Percentiles rank a stretch among this genome's conserved stretches.
These are phyloP conservation scores for Phanerotoma sp. DNA, from an alignment of 2,888 invertebrate genomes.

Conservation along the genomic window DNA sequence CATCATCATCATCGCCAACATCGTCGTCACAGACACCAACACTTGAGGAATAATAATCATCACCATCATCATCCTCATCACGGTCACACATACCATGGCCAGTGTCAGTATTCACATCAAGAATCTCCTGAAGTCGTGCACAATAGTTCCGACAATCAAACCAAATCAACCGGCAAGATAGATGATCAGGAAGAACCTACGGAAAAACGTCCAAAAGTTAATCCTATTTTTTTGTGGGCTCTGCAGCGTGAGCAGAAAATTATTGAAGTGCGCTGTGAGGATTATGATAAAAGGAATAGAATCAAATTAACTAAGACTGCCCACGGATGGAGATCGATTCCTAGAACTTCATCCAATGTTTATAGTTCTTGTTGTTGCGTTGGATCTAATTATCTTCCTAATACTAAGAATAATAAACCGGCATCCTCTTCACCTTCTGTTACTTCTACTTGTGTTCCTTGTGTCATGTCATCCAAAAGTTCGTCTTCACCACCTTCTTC, in stretches of 20 bases:
- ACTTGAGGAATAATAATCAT: constrained; percentile 37
- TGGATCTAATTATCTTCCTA: constrained; percentile 9
- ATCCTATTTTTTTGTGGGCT: constrained; percentile 85
- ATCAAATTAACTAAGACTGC: constrained; percentile 80
- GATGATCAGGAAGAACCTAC: constrained; percentile 34
- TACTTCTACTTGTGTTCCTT: constrained; percentile 7
- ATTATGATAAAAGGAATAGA: constrained; percentile 83
- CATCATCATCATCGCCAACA: constrained; percentile 42
- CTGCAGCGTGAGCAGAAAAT: constrained; percentile 78
- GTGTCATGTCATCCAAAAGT: constrained; percentile 6
- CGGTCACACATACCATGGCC: constrained; percentile 19
- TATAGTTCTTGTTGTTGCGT: constrained; percentile 31
- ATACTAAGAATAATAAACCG: neutral
- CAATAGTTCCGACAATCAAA: constrained; percentile 17
- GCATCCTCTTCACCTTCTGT: constrained; percentile 10
- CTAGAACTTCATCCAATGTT: constrained; percentile 67
- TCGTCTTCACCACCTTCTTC: constrained; percentile 11
- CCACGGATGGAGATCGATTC: constrained; percentile 80
- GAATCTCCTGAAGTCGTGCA: constrained; percentile 22
- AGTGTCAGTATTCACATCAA: neutral
- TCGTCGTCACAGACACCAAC: constrained; percentile 41
- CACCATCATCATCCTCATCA: constrained; percentile 35
- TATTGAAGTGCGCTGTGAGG: constrained; percentile 83
- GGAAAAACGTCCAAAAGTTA: constrained; percentile 66
- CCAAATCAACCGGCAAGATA: constrained; percentile 11